Base-by-base conservation (phyloP, 2,888 invertebrate species). In the Macrosiphum euphorbiae region DNA sequence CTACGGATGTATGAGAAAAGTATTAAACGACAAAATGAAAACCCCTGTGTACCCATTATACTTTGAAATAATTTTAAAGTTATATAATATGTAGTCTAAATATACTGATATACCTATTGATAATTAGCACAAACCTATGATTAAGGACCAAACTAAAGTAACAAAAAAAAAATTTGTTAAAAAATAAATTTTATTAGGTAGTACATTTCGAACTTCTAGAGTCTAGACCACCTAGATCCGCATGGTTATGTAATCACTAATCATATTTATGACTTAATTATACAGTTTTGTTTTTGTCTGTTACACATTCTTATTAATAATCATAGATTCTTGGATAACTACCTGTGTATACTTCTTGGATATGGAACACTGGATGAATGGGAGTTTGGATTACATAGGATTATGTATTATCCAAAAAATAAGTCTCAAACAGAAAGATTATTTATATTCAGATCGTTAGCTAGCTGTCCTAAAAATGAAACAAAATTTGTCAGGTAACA, bases 361-460 rank as follows among this genome's bases (percentile, higher is more conserved):
- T 98, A 98, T 97, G 98, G 98, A 0, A 97, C 97, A 0, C 96
- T 96, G 95, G 97, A 97, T 88, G 98, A 98, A 95, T 98, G 98
- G 98, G 97, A 98, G 95, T 98, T 98, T 95, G 98, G 98, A 67
- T 96, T 98, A 0, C 97, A 98, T 95, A 96, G 98, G 24, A 97
- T 98, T 0, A 97, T 97, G 91, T 97, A 97, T 95, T 98, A 98
- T 96, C 98, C 98, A 0, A 96, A 97, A 2, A 96, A 97, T 0
- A 96, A 98, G 90, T 97, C 97, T 95, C 97, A 97, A 95, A 98
- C 97, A 95, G 98, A 98, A 95, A 96, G 98, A 95, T 98, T 98
- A 0, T 98, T 97, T 95, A 96, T 98, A 5, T 95, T 98, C 90
- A 98, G 98, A 96, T 97, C 97, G 1, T 96, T 98, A 5, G 98